These are phyloP conservation scores for Dicycla oo DNA, from an alignment of 2,888 invertebrate species.

Conservation along the genomic window DNA sequence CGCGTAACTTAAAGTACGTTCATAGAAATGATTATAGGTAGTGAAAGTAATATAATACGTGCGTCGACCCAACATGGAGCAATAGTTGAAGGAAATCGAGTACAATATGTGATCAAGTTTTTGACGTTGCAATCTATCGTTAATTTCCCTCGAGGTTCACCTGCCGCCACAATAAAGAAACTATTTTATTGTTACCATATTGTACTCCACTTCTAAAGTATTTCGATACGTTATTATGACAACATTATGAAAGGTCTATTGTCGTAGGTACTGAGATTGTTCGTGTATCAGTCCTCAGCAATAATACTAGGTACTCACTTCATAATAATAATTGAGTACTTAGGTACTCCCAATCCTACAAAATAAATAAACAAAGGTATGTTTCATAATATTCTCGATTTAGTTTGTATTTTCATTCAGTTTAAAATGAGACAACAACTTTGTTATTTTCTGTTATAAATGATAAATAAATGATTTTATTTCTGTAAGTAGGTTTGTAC, in stretches of 20 bases:
- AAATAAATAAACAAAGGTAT: conserved; percentile 8
- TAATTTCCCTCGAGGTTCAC: conserved; percentile 87
- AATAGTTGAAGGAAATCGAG: conserved; percentile 79
- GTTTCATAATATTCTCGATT: conserved; percentile 2
- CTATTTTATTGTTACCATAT: conserved; percentile 84
- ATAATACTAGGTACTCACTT: conserved; percentile 14
- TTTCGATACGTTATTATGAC: conserved; percentile 69
- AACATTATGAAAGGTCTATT: conserved; percentile 64
- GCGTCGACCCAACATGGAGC: conserved; percentile 71
- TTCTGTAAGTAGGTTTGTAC: too few species aligned
- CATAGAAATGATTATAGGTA: conserved; percentile 62
- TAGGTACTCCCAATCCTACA: neutral
- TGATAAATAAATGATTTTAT: too few species aligned
- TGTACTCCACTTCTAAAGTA: conserved; percentile 69
- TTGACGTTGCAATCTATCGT: conserved; percentile 87
- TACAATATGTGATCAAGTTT: conserved; percentile 87
- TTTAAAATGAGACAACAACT: neutral
- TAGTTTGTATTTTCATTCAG: conserved; percentile 2
- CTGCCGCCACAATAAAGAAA: conserved; percentile 86
- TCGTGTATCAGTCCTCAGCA: conserved; percentile 43
- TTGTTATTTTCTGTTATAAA: neutral
- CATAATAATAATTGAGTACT: neutral
- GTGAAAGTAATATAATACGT: conserved; percentile 76
- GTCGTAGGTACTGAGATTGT: conserved; percentile 49
- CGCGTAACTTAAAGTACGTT: conserved; percentile 46